phyloP scores from a whole-genome alignment of 2,888 invertebrate species.

The Acronicta leporina region DNA sequence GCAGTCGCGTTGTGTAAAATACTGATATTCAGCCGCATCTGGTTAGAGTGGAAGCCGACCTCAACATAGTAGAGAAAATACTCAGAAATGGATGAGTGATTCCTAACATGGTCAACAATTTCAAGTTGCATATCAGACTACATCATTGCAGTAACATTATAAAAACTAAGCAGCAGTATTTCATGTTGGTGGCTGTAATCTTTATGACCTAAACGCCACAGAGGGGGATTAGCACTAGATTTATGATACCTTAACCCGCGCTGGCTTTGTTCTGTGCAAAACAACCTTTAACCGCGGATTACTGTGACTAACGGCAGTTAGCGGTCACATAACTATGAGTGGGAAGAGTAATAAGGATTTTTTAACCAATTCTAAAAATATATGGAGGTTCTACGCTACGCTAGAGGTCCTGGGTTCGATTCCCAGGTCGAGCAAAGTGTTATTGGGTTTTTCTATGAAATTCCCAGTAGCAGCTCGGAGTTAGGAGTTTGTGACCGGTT shows the following conservation, averaged over 20 bases:
- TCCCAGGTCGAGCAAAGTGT: too few relatives aligned
- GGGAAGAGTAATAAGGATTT: slow-evolving; percentile 29
- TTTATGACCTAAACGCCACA: slow-evolving; percentile 67
- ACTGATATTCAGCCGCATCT: too few relatives aligned
- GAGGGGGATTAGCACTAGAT: slow-evolving; percentile 66
- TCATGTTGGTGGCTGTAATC: slow-evolving; percentile 64
- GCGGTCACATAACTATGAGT: slow-evolving; percentile 30
- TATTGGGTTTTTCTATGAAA: too few relatives aligned
- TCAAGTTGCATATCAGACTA: slow-evolving; percentile 17
- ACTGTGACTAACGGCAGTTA: slow-evolving; percentile 48
- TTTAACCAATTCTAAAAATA: slow-evolving; percentile 12
- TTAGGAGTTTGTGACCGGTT: too few relatives aligned
- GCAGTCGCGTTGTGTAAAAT: too few relatives aligned
- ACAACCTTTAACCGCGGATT: slow-evolving; percentile 61
- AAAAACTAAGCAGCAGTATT: slow-evolving; percentile 57
- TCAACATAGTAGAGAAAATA: too few relatives aligned
- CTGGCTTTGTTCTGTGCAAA: slow-evolving; percentile 57
- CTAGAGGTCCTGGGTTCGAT: too few relatives aligned
- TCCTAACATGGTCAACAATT: too few relatives aligned
- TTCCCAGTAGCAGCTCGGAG: too few relatives aligned
- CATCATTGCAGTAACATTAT: slow-evolving; percentile 45
- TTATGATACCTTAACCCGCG: slow-evolving; percentile 63
- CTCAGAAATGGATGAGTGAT: too few relatives aligned
- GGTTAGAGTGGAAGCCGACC: too few relatives aligned
- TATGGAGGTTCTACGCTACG: too few relatives aligned